Conservation (phyloP, 2,113 vertebrate genomes). For the Cricetomys ansorgei region DNA sequence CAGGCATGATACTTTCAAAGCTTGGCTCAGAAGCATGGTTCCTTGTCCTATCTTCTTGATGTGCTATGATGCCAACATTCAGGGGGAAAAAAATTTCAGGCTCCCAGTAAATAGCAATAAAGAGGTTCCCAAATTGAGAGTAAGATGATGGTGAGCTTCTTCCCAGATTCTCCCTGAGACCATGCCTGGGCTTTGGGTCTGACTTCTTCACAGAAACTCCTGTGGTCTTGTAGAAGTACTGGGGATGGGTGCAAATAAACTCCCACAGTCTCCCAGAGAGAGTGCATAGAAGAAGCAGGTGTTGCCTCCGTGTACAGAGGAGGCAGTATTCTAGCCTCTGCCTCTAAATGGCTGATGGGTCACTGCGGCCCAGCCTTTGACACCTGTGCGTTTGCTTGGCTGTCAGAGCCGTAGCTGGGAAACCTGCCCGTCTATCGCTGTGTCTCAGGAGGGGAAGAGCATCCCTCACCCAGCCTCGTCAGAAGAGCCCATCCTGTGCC, state of each 20-base stretch:
- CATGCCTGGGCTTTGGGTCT: not conserved
- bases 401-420: not conserved
- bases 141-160: not conserved
- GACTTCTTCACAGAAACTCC: not conserved
- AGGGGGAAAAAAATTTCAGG: constrained; percentile 13
- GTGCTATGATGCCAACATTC: not conserved
- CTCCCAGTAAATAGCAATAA: not conserved
- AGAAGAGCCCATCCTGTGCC: not conserved
- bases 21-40: constrained; percentile 11
- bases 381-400: not conserved
- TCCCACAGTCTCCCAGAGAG: not conserved
- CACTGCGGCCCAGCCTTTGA: not conserved
- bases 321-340: not conserved
- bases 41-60: not conserved
- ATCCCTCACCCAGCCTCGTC: not conserved
- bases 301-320: not conserved
- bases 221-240: not conserved
- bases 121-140: not conserved
- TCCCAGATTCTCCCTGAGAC: not conserved
- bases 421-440: not conserved
- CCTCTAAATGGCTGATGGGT: not conserved
- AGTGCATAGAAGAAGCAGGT: not conserved
- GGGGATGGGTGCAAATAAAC: not conserved
- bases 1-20: not conserved
- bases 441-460: not conserved